Percentiles rank a stretch among this genome's conserved stretches.
These are phyloP conservation scores for Cerastoderma edule DNA, from an alignment of 2,888 invertebrate genomes.

Conservation along the genomic window DNA sequence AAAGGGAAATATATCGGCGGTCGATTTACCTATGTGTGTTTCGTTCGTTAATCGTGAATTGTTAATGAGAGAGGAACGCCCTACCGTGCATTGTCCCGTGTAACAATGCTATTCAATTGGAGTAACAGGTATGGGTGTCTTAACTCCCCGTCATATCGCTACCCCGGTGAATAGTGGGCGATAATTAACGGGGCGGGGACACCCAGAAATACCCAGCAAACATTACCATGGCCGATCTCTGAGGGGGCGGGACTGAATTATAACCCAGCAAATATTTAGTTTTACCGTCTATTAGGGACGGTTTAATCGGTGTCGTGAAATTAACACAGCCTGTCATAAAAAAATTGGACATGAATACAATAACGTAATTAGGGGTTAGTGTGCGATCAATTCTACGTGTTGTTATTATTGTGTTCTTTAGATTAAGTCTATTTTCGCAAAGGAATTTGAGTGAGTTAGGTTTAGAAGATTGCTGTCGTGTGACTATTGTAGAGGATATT, in stretches of 20 bases:
- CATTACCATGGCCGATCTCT: neutral
- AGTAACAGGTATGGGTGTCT: slow-evolving; percentile 8
- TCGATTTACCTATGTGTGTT: too few species aligned
- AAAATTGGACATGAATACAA: slow-evolving; percentile 19
- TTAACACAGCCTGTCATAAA: neutral
- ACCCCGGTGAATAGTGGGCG: slow-evolving; percentile 13
- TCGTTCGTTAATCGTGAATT: neutral
- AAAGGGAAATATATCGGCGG: too few species aligned
- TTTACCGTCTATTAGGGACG: slow-evolving; percentile 12
- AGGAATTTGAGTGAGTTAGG: neutral
- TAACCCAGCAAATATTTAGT: slow-evolving; percentile 6
- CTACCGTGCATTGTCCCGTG: neutral
- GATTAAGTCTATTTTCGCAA: neutral
- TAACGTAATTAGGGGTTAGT: slow-evolving; percentile 28
- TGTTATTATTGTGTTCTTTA: neutral
- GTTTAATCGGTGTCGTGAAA: slow-evolving; percentile 16
- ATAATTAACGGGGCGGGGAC: slow-evolving; percentile 24
- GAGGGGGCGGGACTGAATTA: slow-evolving; percentile 2
- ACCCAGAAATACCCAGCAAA: neutral
- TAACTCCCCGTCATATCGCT: neutral
- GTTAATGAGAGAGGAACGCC: neutral
- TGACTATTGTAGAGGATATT: too few species aligned
- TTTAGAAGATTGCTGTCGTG: too few species aligned
- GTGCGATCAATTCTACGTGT: too few species aligned
- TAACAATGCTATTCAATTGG: slow-evolving; percentile 20